These are phyloP conservation scores for Ctenodactylus gundi DNA, from an alignment of 2,113 vertebrate species.

Conservation along the genomic window DNA sequence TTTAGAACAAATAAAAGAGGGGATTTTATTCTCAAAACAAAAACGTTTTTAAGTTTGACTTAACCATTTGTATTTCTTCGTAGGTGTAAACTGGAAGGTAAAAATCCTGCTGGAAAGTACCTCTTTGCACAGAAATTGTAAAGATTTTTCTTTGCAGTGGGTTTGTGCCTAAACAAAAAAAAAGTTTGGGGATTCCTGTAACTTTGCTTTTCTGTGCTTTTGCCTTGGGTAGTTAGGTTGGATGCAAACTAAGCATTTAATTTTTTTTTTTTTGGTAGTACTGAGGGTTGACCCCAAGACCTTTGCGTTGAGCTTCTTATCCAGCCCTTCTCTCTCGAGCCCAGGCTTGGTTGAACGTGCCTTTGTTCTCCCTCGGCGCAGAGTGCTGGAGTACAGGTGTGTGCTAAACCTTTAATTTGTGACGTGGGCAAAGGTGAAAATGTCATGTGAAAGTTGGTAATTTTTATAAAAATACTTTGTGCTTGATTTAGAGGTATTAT, in stretches of 20 bases:
- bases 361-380: too few species aligned
- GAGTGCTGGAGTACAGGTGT: too few species aligned
- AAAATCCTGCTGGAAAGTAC: background rate
- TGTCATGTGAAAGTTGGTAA: background rate
- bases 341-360: too few species aligned
- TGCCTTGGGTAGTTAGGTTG: background rate
- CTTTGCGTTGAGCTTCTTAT: too few species aligned
- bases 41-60: background rate
- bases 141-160: constrained; percentile 3
- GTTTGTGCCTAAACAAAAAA: background rate
- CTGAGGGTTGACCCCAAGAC: too few species aligned
- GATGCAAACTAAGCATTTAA: background rate
- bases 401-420: background rate
- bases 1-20: background rate
- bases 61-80: background rate
- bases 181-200: background rate
- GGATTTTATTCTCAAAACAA: constrained; percentile 8
- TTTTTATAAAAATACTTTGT: background rate
- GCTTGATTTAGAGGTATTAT: background rate
- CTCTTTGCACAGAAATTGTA: background rate
- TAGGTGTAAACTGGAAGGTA: constrained; percentile 13
- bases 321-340: too few species aligned
- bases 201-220: background rate
- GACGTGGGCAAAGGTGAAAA: background rate
- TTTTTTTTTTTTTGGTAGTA: too few species aligned